phyloP scores from a whole-genome alignment of 2,888 invertebrate genomes.

The Leptinotarsa rubiginosa region DNA sequence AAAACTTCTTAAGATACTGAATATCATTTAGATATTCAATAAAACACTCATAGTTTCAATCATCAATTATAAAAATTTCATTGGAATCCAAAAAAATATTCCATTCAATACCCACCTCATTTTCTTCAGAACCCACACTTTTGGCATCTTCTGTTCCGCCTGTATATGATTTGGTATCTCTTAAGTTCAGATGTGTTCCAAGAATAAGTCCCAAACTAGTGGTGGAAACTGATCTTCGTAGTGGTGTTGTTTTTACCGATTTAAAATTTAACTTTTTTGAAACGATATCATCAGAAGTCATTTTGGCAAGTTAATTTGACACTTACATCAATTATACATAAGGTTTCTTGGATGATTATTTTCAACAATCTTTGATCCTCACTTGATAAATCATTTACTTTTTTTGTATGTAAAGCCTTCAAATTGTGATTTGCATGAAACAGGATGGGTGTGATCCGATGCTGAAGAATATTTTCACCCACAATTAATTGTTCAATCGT shows the following conservation, averaged over 20 bases:
- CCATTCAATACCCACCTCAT: constrained; percentile 34
- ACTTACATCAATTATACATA: not conserved
- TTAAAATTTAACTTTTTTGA: constrained; percentile 46
- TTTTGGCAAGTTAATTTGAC: constrained; percentile 29
- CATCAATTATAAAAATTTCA: no score
- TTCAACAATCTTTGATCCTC: no score
- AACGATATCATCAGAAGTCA: constrained; percentile 41
- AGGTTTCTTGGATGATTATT: no score
- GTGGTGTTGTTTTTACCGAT: constrained; percentile 42
- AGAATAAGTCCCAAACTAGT: constrained; percentile 49
- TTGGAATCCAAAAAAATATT: not conserved
- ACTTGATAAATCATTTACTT: no score
- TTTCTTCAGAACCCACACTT: constrained; percentile 47
- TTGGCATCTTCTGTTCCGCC: constrained; percentile 53
- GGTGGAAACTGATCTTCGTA: constrained; percentile 52
- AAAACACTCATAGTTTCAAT: no score
- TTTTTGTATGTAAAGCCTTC: no score
- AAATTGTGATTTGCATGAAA: no score
- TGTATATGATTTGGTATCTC: constrained; percentile 56
- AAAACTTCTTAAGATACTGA: no score
- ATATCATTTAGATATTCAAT: no score
- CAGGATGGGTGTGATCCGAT: no score
- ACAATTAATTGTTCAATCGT: no score
- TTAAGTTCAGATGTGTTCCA: constrained; percentile 52
- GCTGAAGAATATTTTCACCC: no score